Evolutionary conservation across 2,113 vertebrate species (phyloP), one percentile per base, ranked within the genome.

Genomic region (Caranx melampygus): DNA sequence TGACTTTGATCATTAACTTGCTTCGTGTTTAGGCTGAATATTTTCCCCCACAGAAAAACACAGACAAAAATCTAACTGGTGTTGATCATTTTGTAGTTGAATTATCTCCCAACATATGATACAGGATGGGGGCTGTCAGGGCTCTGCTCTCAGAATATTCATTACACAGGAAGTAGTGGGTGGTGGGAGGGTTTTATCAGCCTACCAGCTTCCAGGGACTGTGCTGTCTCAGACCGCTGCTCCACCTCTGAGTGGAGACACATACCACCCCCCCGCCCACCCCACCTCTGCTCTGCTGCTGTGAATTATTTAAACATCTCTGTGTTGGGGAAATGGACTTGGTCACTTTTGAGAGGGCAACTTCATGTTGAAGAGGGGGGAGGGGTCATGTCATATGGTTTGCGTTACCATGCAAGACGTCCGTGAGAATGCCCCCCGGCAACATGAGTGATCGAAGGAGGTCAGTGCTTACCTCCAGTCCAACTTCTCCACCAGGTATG

Each of bases 401-500:
- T 34, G 59, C 66, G 59, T 78, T 66, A 18, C 58, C 33, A 68
- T 54, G 72, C 51, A 52, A 79, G 67, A 78, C 21, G 1, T 34
- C 18, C 57, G 47, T 60, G 10, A 44, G 45, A 58, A 34, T 26
- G 47, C 59, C 58, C 52, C 14, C 11, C 9, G 31, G 47, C 37
- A 59, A 63, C 44, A 1, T 10, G 55, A 60, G n/a, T 51, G 51
- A 58, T n/a, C 1, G 31, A 40, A 57, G 64, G 4, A 20, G 26
- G 34, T n/a, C 33, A 66, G 55, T 14, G 47, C 61, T 91, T 96
- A 99, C 98, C 98, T 99, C 98, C 98, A 99, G 93, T 99, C 98
- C 97, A 99, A 93, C 89, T 99, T 99, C 92, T 98, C 97, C 4
- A 99, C 98, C 94, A 99, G 94, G 95, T 97, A 99, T 78, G 97